Conservation (phyloP, 2,113 vertebrate genomes). For the Brachirus orientalis region DNA sequence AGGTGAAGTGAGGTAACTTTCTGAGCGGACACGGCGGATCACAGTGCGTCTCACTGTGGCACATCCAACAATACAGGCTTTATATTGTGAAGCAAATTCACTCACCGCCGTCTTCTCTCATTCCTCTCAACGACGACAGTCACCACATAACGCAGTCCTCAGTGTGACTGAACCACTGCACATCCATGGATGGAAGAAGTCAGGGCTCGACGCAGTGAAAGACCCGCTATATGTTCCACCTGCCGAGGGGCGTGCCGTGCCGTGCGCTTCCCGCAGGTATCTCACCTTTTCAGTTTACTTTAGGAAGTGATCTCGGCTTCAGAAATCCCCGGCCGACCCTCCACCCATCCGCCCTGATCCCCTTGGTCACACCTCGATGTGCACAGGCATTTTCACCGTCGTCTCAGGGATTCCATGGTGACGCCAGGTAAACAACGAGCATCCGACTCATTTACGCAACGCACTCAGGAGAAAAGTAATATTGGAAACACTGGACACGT, state of each 20-base stretch:
- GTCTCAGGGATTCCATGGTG: conserved; percentile 12
- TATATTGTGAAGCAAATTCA: conserved; percentile 44
- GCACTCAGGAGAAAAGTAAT: neutral
- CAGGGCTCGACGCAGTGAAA: neutral
- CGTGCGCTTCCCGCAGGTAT: conserved; percentile 27
- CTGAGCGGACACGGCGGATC: neutral
- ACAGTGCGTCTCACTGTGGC: neutral
- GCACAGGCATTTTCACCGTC: conserved; percentile 31
- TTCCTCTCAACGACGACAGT: conserved; percentile 38
- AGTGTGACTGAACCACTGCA: neutral
- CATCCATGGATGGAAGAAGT: conserved; percentile 18
- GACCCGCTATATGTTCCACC: conserved; percentile 71
- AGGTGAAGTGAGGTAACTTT: neutral
- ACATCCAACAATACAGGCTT: conserved; percentile 41
- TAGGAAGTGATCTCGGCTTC: conserved; percentile 19
- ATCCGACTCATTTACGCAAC: neutral
- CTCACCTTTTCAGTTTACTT: conserved; percentile 53
- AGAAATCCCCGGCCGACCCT: conserved; percentile 47
- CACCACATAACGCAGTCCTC: conserved; percentile 7
- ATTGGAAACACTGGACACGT: neutral
- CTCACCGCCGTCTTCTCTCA: conserved; percentile 54
- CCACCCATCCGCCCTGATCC: conserved; percentile 56
- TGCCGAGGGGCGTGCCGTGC: conserved; percentile 71
- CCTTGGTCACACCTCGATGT: conserved; percentile 52
- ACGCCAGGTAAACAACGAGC: conserved; percentile 1